A percentile compares a stretch with the other conserved stretches of the same genome.
These are phyloP conservation scores for Drosophila fungiperda DNA, from an alignment of 2,888 invertebrate species.

Conservation along the genomic window DNA sequence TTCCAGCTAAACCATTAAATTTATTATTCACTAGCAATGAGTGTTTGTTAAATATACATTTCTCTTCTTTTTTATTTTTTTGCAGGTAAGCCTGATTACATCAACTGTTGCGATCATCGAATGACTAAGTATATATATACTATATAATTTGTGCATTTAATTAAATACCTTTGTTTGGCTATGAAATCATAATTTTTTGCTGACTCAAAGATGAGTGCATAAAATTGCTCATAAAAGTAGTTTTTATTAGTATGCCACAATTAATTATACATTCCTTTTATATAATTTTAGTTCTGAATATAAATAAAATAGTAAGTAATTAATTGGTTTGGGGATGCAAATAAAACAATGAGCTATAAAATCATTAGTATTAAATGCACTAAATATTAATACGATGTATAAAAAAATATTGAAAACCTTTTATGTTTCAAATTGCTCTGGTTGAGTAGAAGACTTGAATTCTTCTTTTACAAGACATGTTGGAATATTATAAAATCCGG, in stretches of 20 bases:
- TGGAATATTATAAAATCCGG: too few species aligned
- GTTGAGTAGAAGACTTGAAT: neutral
- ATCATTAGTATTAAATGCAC: neutral
- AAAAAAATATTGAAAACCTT: neutral
- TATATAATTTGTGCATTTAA: constrained; percentile 29
- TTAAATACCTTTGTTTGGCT: constrained; percentile 8
- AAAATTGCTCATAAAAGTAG: neutral
- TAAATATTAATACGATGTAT: neutral
- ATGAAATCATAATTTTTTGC: constrained; percentile 55
- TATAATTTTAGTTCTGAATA: neutral
- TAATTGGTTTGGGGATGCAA: neutral
- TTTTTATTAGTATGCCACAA: neutral
- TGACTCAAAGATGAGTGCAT: constrained; percentile 53
- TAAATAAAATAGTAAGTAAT: neutral
- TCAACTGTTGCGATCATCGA: constrained; percentile 37
- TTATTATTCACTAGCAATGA: constrained; percentile 5
- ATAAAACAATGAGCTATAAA: neutral
- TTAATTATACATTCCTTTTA: neutral
- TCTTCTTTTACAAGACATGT: neutral
- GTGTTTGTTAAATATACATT: constrained; percentile 25
- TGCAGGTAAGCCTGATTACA: constrained; percentile 58
- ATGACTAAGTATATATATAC: constrained; percentile 51
- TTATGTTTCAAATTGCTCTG: neutral
- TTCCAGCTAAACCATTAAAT: constrained; percentile 7
- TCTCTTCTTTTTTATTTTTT: constrained; percentile 31